A percentile compares a stretch with the other conserved stretches of the same genome.
Evolutionary conservation across 2,113 vertebrate genomes (phyloP).

Genomic region (Oncorhynchus mykiss): DNA sequence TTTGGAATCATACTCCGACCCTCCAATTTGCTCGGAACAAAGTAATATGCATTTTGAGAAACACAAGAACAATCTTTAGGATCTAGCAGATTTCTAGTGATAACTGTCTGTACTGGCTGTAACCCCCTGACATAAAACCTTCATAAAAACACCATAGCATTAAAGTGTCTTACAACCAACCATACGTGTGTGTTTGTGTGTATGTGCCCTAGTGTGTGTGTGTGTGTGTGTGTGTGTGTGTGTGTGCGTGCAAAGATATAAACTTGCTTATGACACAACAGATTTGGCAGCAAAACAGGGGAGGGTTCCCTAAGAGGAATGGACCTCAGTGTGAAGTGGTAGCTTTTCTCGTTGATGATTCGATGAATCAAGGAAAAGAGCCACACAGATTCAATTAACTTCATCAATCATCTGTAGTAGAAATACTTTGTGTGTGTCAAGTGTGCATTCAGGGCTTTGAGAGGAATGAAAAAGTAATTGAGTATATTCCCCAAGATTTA

Average conservation of each 20-base stretch:
- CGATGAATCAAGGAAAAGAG: neutral
- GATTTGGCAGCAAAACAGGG: neutral
- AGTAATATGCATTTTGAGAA: no score
- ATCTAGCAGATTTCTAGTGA: neutral
- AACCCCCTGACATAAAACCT: neutral
- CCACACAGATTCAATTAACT: slow-evolving; percentile 18
- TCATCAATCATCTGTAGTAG: slow-evolving; percentile 13
- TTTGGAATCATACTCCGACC: no score
- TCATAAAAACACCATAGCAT: neutral
- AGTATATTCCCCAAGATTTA: neutral
- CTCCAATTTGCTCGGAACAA: no score
- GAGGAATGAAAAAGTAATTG: slow-evolving; percentile 21
- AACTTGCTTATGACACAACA: neutral
- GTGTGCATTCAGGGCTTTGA: neutral
- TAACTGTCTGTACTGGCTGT: neutral
- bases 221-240: no score
- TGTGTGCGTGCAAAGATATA: neutral
- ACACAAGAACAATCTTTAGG: neutral
- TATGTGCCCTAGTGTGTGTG: no score
- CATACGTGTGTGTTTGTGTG: no score
- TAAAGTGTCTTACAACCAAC: neutral
- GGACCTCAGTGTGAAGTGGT: neutral
- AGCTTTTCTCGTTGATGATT: slow-evolving; percentile 7
- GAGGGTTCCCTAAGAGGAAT: neutral
- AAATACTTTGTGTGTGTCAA: neutral